Conservation (phyloP, 2,113 vertebrate species). For the Odocoileus hemionus region DNA sequence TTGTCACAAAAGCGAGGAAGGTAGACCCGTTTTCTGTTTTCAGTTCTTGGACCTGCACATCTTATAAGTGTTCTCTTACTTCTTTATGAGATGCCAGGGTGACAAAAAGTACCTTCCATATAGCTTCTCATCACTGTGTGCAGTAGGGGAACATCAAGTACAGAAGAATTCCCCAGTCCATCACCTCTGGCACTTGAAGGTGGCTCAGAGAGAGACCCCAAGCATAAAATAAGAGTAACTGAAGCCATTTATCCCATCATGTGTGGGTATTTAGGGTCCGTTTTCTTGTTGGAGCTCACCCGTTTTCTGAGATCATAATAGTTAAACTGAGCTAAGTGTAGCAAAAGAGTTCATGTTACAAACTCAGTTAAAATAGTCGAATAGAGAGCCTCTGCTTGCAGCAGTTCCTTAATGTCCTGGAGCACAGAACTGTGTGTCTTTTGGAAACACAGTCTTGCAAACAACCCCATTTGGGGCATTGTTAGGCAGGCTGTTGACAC, state of each 20-base stretch:
- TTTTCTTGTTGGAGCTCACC: background rate
- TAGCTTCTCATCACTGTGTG: background rate
- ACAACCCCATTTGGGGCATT: slow-evolving; percentile 73
- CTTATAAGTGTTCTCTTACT: background rate
- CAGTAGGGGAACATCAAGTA: background rate
- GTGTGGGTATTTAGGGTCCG: background rate
- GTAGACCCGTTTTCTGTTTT: background rate
- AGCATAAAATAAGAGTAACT: background rate
- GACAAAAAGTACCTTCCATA: background rate
- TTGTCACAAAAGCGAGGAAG: background rate
- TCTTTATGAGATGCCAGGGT: background rate
- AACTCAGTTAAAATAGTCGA: slow-evolving; percentile 57
- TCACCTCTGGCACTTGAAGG: background rate
- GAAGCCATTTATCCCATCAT: background rate
- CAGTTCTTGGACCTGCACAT: background rate
- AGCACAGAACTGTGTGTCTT: slow-evolving; percentile 37
- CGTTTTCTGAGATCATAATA: slow-evolving; percentile 13
- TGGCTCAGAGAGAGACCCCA: background rate
- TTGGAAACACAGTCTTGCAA: slow-evolving; percentile 41
- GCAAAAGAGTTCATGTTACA: background rate
- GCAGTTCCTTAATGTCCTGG: slow-evolving; percentile 39
- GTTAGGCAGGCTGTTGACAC: slow-evolving; percentile 73
- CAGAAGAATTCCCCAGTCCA: background rate
- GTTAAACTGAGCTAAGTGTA: background rate
- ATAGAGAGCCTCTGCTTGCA: slow-evolving; percentile 36